Evolutionary conservation across 2,888 invertebrate genomes (phyloP).

Genomic region (Glomeris marginata): DNA sequence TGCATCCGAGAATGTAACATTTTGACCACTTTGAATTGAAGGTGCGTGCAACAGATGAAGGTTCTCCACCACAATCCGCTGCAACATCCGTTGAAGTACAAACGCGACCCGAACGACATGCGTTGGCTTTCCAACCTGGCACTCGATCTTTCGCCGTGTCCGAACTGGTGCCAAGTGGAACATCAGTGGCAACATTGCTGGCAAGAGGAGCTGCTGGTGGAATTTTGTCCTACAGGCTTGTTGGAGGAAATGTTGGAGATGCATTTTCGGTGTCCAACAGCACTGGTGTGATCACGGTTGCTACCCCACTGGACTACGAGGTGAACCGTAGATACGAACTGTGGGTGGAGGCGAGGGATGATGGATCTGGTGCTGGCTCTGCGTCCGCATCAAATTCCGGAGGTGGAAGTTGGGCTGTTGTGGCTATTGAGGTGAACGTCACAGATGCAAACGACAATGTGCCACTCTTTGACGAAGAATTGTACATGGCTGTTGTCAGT

Average conservation of each 20-base stretch:
- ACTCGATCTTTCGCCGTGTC: constrained; percentile 50
- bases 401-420: too few species aligned
- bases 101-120: constrained; percentile 56
- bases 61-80: constrained; percentile 43
- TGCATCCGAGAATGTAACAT: too few species aligned
- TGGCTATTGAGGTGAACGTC: constrained; percentile 40
- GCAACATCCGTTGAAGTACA: constrained; percentile 60
- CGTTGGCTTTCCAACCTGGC: constrained; percentile 50
- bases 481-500: constrained; percentile 69
- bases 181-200: constrained; percentile 53
- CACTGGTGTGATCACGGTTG: constrained; percentile 64
- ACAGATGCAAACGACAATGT: constrained; percentile 86
- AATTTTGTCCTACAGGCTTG: constrained; percentile 62
- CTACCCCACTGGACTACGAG: constrained; percentile 72
- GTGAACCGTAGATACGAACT: constrained; percentile 67
- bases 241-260: constrained; percentile 84
- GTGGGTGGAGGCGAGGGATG: constrained; percentile 81
- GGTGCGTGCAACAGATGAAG: constrained; percentile 61
- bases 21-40: too few species aligned
- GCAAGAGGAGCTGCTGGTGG: constrained; percentile 55
- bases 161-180: constrained; percentile 47
- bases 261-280: constrained; percentile 64
- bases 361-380: constrained; percentile 23
- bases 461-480: constrained; percentile 59
- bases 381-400: too few species aligned